Base-by-base conservation (phyloP, 2,113 vertebrate species). In the Eretmochelys imbricata region DNA sequence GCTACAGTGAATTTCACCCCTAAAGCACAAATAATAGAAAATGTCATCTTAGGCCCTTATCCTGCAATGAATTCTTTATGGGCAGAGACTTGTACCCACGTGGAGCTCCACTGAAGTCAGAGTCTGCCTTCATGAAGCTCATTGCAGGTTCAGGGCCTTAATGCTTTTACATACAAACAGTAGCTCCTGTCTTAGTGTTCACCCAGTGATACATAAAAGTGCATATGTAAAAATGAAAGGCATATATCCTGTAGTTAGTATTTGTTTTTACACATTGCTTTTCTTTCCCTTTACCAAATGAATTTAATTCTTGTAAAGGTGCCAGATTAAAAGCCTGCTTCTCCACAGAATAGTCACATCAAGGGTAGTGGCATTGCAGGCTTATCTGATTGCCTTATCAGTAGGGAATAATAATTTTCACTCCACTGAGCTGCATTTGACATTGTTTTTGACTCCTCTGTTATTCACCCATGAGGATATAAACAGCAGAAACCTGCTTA, bases 221-320 rank as follows among this genome's bases (percentile, higher is more conserved):
- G 65, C 1, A 0, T 25, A 3, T 9, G 27, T 12, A 7, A 1
- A 49, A 27, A 84, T 5, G 0, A 76, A 19, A 79, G 55, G 38
- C 46, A 59, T 9, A 10, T 3, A 59, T 87, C 83, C 51, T 84
- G 49, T 59, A 85, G 84, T 19, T 82, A 57, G 27, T 46, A 9
- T 80, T 94, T 89, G 62, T 27, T 69, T 83, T 80, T 91, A 65
- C 2, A 2, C 57, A 38, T 13, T 85, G 65, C 19, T 89, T 42
- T 93, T 55, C 53, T n/a, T 91, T 89, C 72, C 81, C 49, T 79
- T 94, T 90, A 72, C 20, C 94, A 80, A 72, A 89, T n/a, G 16
- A 84, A 62, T 80, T 11, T 25, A 65, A 79, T 38, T 16, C 27
- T 87, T 85, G 22, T 83, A 46, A 6, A 91, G 65, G 31, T 16